A percentile compares a stretch with the other conserved stretches of the same genome.
These are phyloP conservation scores for Nothobranchius kuhntae DNA, from an alignment of 2,113 vertebrate genomes.

Conservation along the genomic window DNA sequence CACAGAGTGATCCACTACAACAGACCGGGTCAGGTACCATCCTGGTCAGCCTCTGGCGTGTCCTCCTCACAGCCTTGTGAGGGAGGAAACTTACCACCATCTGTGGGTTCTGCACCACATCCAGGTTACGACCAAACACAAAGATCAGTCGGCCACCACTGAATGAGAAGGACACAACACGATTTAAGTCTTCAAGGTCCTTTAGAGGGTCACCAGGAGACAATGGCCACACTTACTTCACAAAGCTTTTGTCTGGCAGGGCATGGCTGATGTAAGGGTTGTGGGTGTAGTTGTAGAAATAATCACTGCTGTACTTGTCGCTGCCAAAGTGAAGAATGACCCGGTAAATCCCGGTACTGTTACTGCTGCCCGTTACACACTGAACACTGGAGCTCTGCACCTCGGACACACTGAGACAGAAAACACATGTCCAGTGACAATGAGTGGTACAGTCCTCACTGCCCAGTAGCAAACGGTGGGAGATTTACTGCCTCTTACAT, in stretches of 20 bases:
- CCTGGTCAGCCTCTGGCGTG: constrained; percentile 56
- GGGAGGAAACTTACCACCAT: constrained; percentile 86
- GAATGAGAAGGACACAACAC: constrained; percentile 2
- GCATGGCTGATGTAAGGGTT: constrained; percentile 90
- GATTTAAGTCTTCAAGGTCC: too few relatives aligned
- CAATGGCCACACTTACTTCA: constrained; percentile 75
- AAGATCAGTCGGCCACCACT: constrained; percentile 90
- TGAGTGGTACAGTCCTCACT: too few relatives aligned
- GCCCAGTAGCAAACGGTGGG: too few relatives aligned
- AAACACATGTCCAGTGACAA: background rate
- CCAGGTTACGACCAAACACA: constrained; percentile 88
- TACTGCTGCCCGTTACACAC: constrained; percentile 86
- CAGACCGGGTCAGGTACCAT: constrained; percentile 77
- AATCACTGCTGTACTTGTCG: constrained; percentile 76
- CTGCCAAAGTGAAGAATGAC: constrained; percentile 86
- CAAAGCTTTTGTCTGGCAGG: constrained; percentile 88
- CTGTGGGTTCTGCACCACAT: constrained; percentile 91
- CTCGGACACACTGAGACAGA: constrained; percentile 76
- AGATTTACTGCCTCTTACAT: constrained; percentile 80
- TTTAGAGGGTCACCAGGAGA: background rate
- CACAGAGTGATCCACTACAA: constrained; percentile 72
- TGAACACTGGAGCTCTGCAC: constrained; percentile 81
- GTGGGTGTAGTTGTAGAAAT: constrained; percentile 84
- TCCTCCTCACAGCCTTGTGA: constrained; percentile 25
- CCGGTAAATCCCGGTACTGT: constrained; percentile 76